Evolutionary conservation across 2,888 invertebrate genomes (phyloP), one percentile per base, ranked within the genome.

Genomic region (Tachina lurida): DNA sequence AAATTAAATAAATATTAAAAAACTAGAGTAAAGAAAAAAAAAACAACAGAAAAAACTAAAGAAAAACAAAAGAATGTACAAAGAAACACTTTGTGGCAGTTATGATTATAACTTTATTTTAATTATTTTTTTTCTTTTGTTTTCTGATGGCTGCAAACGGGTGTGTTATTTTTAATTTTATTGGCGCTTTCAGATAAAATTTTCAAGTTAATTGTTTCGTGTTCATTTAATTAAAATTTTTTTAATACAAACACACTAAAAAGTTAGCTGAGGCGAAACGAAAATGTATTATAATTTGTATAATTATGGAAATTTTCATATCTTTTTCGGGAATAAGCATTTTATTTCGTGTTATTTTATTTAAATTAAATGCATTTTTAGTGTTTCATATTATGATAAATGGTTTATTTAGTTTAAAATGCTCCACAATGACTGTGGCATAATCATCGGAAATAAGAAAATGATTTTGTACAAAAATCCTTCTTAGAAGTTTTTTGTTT

Each of bases 201-300:
- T 82, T 82, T 71, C 82, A 60, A 58, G 75, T 78, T 85, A 85
- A 85, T 85, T 85, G 78, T 85, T 85, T 82, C 75, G 54, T 85
- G 85, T 85, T 82, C 65, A 71, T 82, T 85, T 85, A 82, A 85
- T 85, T 85, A 82, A 84, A 71, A 60, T 19, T 52, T 52, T 39
- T 70, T 47, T 1, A 31, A 49, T 10, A 31, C 15, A 49, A n/a
- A 7, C 52, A 10, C 31, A 49, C 31, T 7, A 47, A 70, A 58
- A 74, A 31, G 19, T 60, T 68, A 39, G n/a, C 56, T 58, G 43
- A 49, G 39, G 67, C 73, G 52, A 39, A 70, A 62, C 62, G 43
- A 45, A 62, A 60, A 54, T 60, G 10, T 63, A 12, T 71, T 31
- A 31, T 31, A 22, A 17, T 56, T 41, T 43, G 43, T 17, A 54